Evolutionary conservation across 1,140 invertebrate genomes (phyloP).

Genomic region (Listronotus bonariensis): DNA sequence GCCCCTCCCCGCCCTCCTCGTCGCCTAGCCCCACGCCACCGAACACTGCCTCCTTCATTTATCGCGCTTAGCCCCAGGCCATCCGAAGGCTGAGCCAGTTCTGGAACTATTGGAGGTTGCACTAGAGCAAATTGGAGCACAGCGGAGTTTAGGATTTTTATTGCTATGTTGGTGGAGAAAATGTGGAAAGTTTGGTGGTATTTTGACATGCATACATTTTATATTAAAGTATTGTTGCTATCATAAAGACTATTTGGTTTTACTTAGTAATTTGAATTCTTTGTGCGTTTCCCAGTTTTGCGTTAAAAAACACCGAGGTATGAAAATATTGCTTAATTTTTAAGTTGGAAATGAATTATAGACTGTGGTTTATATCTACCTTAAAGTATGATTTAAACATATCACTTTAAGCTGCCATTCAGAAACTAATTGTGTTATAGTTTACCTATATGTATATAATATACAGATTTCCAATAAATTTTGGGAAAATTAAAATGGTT

Average conservation of each 20-base stretch:
- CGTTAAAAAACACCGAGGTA: too few species aligned
- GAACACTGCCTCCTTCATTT: conserved; percentile 63
- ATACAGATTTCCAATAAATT: too few species aligned
- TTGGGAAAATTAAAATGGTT: too few species aligned
- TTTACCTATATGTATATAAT: too few species aligned
- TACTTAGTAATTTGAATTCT: too few species aligned
- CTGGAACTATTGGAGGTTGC: conserved; percentile 25
- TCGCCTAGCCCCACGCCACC: conserved; percentile 66
- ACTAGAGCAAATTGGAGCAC: conserved; percentile 2
- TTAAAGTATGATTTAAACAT: too few species aligned
- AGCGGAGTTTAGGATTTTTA: background rate
- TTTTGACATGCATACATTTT: background rate
- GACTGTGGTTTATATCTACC: too few species aligned
- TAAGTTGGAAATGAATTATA: too few species aligned
- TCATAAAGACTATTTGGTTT: background rate
- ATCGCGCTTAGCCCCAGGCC: conserved; percentile 61
- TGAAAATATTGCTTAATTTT: too few species aligned
- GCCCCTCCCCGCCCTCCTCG: conserved; percentile 60
- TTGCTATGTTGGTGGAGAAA: background rate
- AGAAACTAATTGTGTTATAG: too few species aligned
- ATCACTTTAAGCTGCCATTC: too few species aligned
- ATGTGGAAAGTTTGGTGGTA: background rate
- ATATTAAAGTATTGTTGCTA: conserved; percentile 11
- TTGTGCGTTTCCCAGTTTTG: too few species aligned
- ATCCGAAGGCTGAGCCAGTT: conserved; percentile 4